Conservation (phyloP, 2,888 invertebrate genomes). For the Tyria jacobaeae region DNA sequence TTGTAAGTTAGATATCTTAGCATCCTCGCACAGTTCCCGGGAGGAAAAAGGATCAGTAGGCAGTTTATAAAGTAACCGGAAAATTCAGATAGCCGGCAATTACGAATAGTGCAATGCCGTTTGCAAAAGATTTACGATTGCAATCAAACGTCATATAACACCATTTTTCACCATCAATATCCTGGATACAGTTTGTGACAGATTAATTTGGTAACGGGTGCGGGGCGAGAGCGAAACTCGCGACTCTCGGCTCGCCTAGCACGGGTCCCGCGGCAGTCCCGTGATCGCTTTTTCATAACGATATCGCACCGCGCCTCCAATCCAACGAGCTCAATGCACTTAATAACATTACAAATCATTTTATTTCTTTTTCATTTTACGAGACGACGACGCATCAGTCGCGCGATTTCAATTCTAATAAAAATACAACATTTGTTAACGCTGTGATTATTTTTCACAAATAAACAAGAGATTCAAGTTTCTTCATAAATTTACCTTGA, state of each 20-base stretch:
- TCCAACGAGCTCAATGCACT: constrained; percentile 35
- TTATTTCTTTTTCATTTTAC: constrained; percentile 35
- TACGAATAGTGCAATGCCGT: constrained; percentile 39
- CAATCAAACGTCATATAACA: constrained; percentile 66
- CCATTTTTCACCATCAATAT: constrained; percentile 74
- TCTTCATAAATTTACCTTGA: constrained; percentile 42
- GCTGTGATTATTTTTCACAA: not conserved
- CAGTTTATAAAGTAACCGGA: constrained; percentile 24
- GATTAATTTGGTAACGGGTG: constrained; percentile 72
- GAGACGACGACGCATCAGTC: constrained; percentile 26
- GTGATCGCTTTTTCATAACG: constrained; percentile 66
- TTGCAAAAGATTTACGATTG: constrained; percentile 66
- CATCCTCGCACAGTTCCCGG: constrained; percentile 15
- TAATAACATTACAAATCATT: constrained; percentile 41
- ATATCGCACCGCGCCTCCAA: constrained; percentile 35
- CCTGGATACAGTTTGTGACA: constrained; percentile 67
- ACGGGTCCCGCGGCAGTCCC: constrained; percentile 17
- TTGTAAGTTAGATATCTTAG: constrained; percentile 28
- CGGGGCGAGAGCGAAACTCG: constrained; percentile 37
- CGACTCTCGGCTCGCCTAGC: constrained; percentile 15
- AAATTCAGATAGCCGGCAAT: constrained; percentile 43
- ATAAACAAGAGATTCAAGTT: not conserved
- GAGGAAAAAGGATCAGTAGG: constrained; percentile 25
- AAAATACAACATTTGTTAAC: not conserved
- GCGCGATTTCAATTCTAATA: constrained; percentile 2